Conservation (phyloP, 2,113 vertebrate species). For the Gobio gobio region DNA sequence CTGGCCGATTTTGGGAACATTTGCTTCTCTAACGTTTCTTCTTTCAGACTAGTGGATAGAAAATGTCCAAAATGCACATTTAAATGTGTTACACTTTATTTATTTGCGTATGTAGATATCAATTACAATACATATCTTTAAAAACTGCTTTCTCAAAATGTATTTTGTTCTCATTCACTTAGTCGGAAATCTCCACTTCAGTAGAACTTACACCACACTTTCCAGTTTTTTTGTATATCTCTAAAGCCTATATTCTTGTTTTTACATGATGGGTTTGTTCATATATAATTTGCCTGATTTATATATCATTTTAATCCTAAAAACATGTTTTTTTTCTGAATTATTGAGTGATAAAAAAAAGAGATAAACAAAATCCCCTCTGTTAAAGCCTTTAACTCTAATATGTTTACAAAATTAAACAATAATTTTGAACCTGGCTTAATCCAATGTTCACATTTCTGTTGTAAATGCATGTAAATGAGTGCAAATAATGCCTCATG, state of each 20-base stretch:
- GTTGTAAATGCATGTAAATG: neutral
- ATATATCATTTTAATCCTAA: too few relatives aligned
- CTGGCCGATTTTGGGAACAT: neutral
- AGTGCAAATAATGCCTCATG: too few relatives aligned
- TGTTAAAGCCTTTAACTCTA: neutral
- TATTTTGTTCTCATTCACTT: neutral
- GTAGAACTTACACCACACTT: neutral
- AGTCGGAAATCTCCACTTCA: neutral
- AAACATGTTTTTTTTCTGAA: neutral
- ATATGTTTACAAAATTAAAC: neutral
- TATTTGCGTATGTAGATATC: too few relatives aligned
- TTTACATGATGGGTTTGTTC: neutral
- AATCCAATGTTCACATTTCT: neutral
- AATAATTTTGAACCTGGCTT: neutral
- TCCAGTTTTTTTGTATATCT: neutral
- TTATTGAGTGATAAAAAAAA: neutral
- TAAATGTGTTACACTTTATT: too few relatives aligned
- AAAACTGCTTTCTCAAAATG: too few relatives aligned
- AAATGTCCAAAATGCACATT: neutral
- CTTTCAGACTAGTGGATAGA: neutral
- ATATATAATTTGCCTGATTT: too few relatives aligned
- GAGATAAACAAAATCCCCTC: neutral
- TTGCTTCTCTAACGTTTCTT: neutral
- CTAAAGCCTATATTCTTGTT: neutral
- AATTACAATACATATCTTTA: too few relatives aligned